Percentiles rank a stretch among this genome's conserved stretches.
These are phyloP conservation scores for Subacronicta megacephala DNA, from an alignment of 2,888 invertebrate genomes.

Conservation along the genomic window DNA sequence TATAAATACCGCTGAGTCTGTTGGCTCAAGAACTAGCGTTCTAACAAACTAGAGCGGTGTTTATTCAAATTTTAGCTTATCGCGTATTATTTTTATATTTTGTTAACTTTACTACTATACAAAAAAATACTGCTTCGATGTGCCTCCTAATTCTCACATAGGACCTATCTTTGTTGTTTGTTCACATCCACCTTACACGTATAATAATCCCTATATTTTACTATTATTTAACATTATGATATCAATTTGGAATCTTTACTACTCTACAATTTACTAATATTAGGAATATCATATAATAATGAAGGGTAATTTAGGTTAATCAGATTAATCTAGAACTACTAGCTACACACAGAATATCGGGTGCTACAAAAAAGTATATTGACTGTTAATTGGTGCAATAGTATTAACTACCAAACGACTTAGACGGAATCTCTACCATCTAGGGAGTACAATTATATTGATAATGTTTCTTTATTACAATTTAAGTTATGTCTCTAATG, in stretches of 20 bases:
- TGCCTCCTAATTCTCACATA: constrained; percentile 78
- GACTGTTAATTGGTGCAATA: constrained; percentile 60
- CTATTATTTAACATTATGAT: constrained; percentile 6
- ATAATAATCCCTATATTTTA: neutral
- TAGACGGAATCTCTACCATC: constrained; percentile 49
- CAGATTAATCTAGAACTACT: constrained; percentile 47
- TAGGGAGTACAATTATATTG: constrained; percentile 32
- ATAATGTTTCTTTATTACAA: constrained; percentile 21
- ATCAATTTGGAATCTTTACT: constrained; percentile 18
- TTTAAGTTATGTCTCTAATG: constrained; percentile 21
- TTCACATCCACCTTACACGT: constrained; percentile 71
- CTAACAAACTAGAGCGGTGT: constrained; percentile 83
- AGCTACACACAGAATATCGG: constrained; percentile 53
- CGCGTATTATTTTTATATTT: constrained; percentile 32
- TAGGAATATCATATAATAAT: constrained; percentile 43
- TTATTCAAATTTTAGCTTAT: constrained; percentile 63
- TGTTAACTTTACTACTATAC: constrained; percentile 15
- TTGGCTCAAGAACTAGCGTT: constrained; percentile 86
- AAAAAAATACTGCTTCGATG: constrained; percentile 69
- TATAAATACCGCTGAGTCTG: constrained; percentile 83
- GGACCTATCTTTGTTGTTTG: constrained; percentile 68
- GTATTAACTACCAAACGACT: constrained; percentile 49
- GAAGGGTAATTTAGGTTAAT: constrained; percentile 44
- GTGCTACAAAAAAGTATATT: constrained; percentile 55
- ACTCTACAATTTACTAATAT: constrained; percentile 23